Conservation (phyloP, 92 coral and sea anemone species). For the Scolanthus callimorphus region DNA sequence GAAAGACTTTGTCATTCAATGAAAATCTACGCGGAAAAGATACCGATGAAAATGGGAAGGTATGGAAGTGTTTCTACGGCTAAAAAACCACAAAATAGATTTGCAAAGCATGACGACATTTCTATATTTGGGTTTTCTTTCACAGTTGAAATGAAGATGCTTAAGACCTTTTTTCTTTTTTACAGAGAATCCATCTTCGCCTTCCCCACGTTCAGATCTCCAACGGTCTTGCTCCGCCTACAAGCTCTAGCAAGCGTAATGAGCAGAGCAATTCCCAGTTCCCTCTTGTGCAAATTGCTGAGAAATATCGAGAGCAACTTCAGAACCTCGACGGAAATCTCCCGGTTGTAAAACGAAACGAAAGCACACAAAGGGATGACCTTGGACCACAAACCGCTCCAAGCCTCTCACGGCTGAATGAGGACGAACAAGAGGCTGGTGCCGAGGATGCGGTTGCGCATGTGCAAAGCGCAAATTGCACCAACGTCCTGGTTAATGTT, state of each 20-base stretch:
- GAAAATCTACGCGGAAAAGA: too few species aligned
- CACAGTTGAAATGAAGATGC: neutral
- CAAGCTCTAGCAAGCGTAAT: conserved; percentile 6
- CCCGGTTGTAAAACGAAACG: too few species aligned
- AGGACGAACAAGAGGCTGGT: conserved; percentile 6
- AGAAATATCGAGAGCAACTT: conserved; percentile 62
- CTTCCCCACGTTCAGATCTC: conserved; percentile 59
- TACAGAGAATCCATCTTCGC: conserved; percentile 34
- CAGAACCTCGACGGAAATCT: conserved; percentile 21
- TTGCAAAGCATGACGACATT: too few species aligned
- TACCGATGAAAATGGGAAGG: too few species aligned
- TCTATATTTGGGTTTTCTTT: too few species aligned
- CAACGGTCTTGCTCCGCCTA: conserved; percentile 12
- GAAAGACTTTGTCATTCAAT: too few species aligned
- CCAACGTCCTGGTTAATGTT: too few species aligned
- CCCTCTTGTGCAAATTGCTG: conserved; percentile 63
- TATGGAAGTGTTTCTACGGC: too few species aligned
- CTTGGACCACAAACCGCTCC: conserved; percentile 30
- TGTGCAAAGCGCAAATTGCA: conserved; percentile 10
- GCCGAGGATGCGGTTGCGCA: conserved; percentile 10
- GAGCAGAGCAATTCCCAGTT: conserved; percentile 16
- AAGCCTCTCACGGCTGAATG: conserved; percentile 5
- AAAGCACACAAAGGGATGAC: too few species aligned
- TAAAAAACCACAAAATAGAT: too few species aligned
- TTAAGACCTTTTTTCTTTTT: too few species aligned